Percentiles rank a stretch among this genome's conserved stretches.
Conservation (phyloP, 2,888 invertebrate genomes). For the Druceiella hillmani region DNA sequence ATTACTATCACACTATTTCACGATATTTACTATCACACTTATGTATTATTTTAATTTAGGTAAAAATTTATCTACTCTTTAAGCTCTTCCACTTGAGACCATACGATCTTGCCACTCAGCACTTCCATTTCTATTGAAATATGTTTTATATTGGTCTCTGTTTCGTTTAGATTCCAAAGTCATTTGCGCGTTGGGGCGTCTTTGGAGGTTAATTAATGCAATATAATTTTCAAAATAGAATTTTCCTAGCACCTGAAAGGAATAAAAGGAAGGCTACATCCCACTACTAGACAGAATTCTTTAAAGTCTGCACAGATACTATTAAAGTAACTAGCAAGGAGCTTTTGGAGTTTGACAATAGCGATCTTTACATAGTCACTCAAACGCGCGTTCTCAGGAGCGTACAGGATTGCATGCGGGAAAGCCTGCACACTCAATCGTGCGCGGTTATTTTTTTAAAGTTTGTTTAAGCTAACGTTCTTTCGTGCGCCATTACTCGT, state of each 20-base stretch:
- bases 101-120: conserved; percentile 1
- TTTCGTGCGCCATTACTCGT: too few species aligned
- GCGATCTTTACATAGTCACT: not conserved
- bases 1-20: too few species aligned
- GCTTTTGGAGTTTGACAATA: not conserved
- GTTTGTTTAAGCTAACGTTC: too few species aligned
- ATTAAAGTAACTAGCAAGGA: not conserved
- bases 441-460: too few species aligned
- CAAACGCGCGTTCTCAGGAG: too few species aligned
- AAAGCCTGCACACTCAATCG: too few species aligned
- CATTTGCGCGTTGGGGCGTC: conserved; percentile 1
- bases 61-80: too few species aligned
- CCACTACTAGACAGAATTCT: not conserved
- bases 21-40: too few species aligned
- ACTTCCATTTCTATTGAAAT: not conserved
- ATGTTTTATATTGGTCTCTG: not conserved
- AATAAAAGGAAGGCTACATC: too few species aligned
- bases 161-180: not conserved
- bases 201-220: not conserved
- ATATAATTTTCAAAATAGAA: not conserved
- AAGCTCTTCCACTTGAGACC: not conserved
- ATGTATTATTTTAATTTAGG: too few species aligned
- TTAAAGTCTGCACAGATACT: conserved; percentile 1
- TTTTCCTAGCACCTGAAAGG: too few species aligned
- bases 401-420: too few species aligned